phyloP scores from a whole-genome alignment of 2,888 invertebrate species.

The Sminthurinus aureus region DNA sequence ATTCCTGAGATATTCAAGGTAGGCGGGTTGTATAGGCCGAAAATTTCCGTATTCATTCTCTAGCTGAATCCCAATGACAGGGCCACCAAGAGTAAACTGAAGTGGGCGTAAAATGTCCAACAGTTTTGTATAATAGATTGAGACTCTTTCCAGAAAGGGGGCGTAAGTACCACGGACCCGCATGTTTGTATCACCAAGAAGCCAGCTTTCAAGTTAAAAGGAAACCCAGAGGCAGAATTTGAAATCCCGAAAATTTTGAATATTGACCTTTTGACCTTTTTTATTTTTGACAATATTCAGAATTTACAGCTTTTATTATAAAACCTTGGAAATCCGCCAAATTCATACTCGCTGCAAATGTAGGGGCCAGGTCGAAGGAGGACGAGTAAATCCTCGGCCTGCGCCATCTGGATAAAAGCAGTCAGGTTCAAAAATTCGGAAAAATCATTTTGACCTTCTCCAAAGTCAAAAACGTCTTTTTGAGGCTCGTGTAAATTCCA shows the following conservation, averaged over 20 bases:
- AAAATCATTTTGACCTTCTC: conserved; percentile 61
- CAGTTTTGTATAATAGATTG: conserved; percentile 64
- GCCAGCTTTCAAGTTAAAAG: conserved; percentile 63
- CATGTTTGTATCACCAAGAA: conserved; percentile 67
- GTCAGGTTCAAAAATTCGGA: conserved; percentile 61
- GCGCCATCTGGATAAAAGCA: conserved; percentile 64
- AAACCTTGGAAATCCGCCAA: conserved; percentile 63
- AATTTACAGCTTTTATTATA: no score
- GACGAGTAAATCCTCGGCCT: conserved; percentile 66
- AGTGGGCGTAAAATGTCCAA: conserved; percentile 63
- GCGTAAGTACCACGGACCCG: conserved; percentile 65
- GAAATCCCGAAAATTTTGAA: not conserved
- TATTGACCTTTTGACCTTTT: not conserved
- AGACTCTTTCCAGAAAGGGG: conserved; percentile 63
- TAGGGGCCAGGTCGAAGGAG: conserved; percentile 68
- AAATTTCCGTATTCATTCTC: conserved; percentile 68
- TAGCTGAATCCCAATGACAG: conserved; percentile 66
- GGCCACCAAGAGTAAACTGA: conserved; percentile 65
- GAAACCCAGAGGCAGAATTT: not conserved
- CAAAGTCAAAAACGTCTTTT: conserved; percentile 63
- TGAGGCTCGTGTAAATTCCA: conserved; percentile 65
- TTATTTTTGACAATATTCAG: not conserved
- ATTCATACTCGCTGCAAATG: conserved; percentile 69
- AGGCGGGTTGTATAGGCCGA: conserved; percentile 56
- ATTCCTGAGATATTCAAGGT: conserved; percentile 64